These are phyloP conservation scores for Copsychus sechellarum DNA, from an alignment of 2,113 vertebrate genomes.

Conservation along the genomic window DNA sequence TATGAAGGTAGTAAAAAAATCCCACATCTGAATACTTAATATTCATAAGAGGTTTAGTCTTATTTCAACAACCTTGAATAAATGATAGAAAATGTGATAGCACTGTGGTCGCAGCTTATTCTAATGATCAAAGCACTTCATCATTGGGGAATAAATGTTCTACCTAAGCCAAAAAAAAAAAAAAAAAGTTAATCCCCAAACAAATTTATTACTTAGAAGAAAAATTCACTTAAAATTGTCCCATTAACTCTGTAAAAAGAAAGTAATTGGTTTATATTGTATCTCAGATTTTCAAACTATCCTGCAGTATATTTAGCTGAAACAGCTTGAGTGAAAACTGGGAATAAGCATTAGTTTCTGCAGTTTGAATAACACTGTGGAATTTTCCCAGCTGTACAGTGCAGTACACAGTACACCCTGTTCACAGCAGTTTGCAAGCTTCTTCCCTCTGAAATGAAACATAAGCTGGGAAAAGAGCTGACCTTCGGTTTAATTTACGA, in stretches of 20 bases:
- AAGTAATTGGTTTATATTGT: neutral
- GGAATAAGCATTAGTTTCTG: slow-evolving; percentile 26
- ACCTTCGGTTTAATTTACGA: neutral
- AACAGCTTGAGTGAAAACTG: neutral
- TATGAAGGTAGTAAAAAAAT: slow-evolving; percentile 6
- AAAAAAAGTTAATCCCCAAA: neutral
- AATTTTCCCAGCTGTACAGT: neutral
- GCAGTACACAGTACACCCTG: neutral
- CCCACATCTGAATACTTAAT: neutral
- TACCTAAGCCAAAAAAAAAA: slow-evolving; percentile 32
- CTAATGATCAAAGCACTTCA: slow-evolving; percentile 45
- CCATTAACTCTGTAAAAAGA: slow-evolving; percentile 10
- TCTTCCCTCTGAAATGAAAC: neutral
- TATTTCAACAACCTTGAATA: slow-evolving; percentile 56
- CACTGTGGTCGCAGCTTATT: neutral
- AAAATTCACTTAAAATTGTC: slow-evolving; percentile 35
- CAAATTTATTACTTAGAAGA: neutral
- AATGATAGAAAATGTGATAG: slow-evolving; percentile 37
- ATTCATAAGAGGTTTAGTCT: slow-evolving; percentile 34
- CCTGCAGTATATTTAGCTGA: neutral
- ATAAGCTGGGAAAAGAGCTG: neutral
- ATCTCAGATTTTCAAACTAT: neutral
- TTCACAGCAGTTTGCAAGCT: neutral
- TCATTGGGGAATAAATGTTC: slow-evolving; percentile 43
- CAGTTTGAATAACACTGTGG: neutral